Evolutionary conservation across 1,140 invertebrate genomes (phyloP).

Genomic region (Drosophila nebulosa): DNA sequence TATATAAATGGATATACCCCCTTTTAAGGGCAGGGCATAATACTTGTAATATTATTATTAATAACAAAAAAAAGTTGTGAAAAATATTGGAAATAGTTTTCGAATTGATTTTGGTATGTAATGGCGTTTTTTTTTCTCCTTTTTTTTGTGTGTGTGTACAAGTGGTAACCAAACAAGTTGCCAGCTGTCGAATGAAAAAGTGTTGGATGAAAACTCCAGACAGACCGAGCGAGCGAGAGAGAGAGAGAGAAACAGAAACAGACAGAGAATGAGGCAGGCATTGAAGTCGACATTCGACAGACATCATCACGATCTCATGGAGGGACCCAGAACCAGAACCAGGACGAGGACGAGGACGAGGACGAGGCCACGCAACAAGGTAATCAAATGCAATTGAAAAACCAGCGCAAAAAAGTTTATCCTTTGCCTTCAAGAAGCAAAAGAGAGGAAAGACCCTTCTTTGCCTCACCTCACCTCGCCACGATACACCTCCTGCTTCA

Average conservation of each 20-base stretch:
- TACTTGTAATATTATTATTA: conserved; percentile 18
- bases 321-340: not conserved
- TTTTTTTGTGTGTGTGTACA: conserved; percentile 17
- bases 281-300: conserved; percentile 6
- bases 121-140: not conserved
- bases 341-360: not conserved
- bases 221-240: not conserved
- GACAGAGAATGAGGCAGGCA: conserved; percentile 19
- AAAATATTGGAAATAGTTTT: conserved; percentile 53
- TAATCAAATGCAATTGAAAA: conserved; percentile 79
- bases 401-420: conserved; percentile 68
- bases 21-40: not conserved
- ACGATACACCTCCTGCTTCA: too few species aligned
- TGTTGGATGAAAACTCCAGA: not conserved
- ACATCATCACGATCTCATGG: conserved; percentile 3
- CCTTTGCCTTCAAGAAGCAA: conserved; percentile 47
- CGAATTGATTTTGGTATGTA: conserved; percentile 53
- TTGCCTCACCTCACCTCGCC: not conserved
- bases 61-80: conserved; percentile 37
- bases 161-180: conserved; percentile 63
- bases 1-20: conserved; percentile 1
- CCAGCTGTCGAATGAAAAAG: conserved; percentile 38
- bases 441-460: not conserved
- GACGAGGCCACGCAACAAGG: conserved; percentile 64
- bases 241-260: not conserved